A percentile compares a stretch with the other conserved stretches of the same genome.
Evolutionary conservation across 2,113 vertebrate species (phyloP).

Genomic region (Hypanus sabinus): DNA sequence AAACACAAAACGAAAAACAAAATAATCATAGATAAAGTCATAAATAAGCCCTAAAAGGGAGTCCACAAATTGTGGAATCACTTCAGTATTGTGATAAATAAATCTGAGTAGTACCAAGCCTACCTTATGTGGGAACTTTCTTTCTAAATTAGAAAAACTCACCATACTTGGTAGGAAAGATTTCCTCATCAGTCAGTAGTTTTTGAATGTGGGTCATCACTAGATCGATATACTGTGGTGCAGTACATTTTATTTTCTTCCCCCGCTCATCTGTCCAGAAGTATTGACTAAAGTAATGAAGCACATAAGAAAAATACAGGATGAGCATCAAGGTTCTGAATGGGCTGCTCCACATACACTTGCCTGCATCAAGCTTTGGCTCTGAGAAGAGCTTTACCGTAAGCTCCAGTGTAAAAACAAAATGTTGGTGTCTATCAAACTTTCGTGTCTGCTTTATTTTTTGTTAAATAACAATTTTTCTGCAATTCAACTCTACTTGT

Average conservation of each 20-base stretch:
- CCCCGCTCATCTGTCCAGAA: conserved; percentile 67
- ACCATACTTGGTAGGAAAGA: conserved; percentile 67
- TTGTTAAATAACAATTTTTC: no score
- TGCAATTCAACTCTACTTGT: no score
- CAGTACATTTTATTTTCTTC: conserved; percentile 66
- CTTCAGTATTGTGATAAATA: no score
- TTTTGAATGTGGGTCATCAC: conserved; percentile 71
- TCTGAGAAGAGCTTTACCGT: background rate
- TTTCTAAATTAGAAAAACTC: conserved; percentile 5
- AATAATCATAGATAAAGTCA: no score
- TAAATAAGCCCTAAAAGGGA: no score
- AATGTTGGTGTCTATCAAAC: background rate
- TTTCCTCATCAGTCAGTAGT: conserved; percentile 62
- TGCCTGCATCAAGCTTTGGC: background rate
- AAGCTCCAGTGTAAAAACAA: background rate
- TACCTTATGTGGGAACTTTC: no score
- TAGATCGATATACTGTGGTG: conserved; percentile 65
- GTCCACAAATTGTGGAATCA: no score
- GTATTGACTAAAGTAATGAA: conserved; percentile 49
- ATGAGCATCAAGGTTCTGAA: background rate
- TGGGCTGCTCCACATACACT: background rate
- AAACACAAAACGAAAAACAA: no score
- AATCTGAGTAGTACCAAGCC: no score
- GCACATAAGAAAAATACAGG: background rate
- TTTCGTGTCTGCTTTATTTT: no score